Evolutionary conservation across 2,797 vertebrate species (phyloP), one percentile per base, ranked within the genome.

Genomic region (Phoebastria nigripes): DNA sequence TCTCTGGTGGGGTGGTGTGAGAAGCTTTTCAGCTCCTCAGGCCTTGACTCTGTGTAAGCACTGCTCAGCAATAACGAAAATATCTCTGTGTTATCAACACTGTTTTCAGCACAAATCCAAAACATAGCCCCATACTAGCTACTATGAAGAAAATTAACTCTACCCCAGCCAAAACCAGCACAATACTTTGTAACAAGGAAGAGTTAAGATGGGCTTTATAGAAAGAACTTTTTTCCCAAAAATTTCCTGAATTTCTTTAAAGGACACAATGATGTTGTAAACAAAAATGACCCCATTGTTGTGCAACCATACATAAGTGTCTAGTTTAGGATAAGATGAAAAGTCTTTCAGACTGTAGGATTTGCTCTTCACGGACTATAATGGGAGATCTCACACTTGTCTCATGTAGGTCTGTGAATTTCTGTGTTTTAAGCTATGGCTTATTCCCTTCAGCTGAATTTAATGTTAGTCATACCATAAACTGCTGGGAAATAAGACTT

Each of bases 151-250:
- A 42, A 42, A 42, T 42, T 42, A 42, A 16, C 15, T 42, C 41
- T 42, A 42, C 16, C 42, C 42, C 42, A 44, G 42, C 42, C 42
- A 44, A 44, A 44, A 44, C 42, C 42, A 44, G 17, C 42, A 44
- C 42, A 19, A 13, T 31, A 44, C 4, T 44, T 74, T 58, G 13
- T 25, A 55, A 46, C 24, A 69, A 59, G 8, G 28, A 66, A 69
- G 7, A 67, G 25, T 51, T 19, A 85, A 63, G 18, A 52, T 39
- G 8, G 2, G 5, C 4, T 8, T 42, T 72, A 55, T 20, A 33
- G 47, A 58, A 70, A 51, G 0, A 56, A 4, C 2, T 26, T 49
- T 44, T 5, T 61, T 6, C 10, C 6, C 3, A 4, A 3, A 71
- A 42, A 39, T 41, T 70, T 56, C 39, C 2, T 29, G 44, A 46